phyloP scores from a whole-genome alignment of 2,797 vertebrate species.

The Micrastur ruficollis region DNA sequence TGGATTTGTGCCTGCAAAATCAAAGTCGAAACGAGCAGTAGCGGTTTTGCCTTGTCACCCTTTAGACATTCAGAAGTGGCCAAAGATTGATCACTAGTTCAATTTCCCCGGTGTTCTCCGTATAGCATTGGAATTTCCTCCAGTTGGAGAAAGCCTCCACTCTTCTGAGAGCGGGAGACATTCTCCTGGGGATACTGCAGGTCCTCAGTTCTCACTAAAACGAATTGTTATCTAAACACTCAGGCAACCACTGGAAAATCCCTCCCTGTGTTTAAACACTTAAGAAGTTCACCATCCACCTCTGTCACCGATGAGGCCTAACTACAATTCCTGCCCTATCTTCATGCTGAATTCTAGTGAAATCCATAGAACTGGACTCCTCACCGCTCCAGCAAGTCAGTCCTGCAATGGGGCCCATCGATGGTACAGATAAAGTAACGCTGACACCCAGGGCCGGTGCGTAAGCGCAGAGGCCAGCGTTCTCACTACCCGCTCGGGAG shows the following conservation, averaged over 20 bases:
- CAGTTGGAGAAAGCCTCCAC: neutral
- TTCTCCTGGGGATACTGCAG: neutral
- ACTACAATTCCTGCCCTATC: neutral
- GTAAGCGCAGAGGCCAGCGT: neutral
- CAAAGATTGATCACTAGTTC: neutral
- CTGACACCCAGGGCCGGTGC: neutral
- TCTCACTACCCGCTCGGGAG: neutral
- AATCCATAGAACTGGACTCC: neutral
- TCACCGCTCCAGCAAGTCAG: neutral
- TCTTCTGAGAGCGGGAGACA: neutral
- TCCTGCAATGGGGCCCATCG: rapidly evolving
- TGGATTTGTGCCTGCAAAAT: slow-evolving; percentile 19
- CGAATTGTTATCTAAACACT: neutral
- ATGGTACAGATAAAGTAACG: neutral
- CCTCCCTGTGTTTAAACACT: neutral
- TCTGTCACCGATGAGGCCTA: rapidly evolving
- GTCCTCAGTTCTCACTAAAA: neutral
- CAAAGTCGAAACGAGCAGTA: neutral
- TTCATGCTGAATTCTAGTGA: neutral
- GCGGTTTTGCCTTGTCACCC: slow-evolving; percentile 24
- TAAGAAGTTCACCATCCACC: neutral
- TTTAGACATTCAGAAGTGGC: neutral
- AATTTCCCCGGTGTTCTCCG: neutral
- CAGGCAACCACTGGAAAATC: neutral
- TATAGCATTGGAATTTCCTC: neutral